A percentile compares a stretch with the other conserved stretches of the same genome.
phyloP scores from a whole-genome alignment of 2,888 invertebrate genomes.

The Ceraclea dissimilis region DNA sequence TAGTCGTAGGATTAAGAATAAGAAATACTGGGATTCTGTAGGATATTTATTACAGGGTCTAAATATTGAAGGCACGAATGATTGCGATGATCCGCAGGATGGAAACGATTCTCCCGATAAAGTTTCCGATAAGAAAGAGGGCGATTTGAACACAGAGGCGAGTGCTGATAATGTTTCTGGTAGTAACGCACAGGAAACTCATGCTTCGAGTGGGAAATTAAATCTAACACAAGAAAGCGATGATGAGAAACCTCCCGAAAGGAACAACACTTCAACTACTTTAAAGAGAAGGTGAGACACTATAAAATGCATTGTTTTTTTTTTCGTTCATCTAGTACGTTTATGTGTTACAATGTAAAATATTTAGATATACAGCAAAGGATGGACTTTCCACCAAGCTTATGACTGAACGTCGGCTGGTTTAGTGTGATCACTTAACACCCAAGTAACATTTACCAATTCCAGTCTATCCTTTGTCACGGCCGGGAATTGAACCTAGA shows the following conservation, averaged over 20 bases:
- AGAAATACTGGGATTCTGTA: slow-evolving; percentile 44
- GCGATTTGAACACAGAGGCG: neutral
- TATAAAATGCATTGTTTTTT: neutral
- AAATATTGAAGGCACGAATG: slow-evolving; percentile 35
- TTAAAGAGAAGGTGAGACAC: slow-evolving; percentile 53
- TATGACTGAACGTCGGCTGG: too few species aligned
- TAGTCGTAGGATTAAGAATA: neutral
- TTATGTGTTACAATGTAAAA: too few species aligned
- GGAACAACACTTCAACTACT: slow-evolving; percentile 36
- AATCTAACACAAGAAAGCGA: neutral
- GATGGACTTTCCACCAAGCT: too few species aligned
- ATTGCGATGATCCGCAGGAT: neutral
- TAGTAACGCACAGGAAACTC: neutral
- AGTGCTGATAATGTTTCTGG: neutral
- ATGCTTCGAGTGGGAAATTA: neutral
- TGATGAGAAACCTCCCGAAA: slow-evolving; percentile 46
- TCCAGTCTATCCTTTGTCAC: too few species aligned
- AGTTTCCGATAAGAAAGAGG: neutral
- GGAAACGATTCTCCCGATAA: neutral
- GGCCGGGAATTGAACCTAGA: too few species aligned
- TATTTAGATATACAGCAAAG: too few species aligned
- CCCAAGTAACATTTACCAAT: too few species aligned
- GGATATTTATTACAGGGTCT: slow-evolving; percentile 51
- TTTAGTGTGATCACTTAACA: too few species aligned
- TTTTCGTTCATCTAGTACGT: neutral